Evolutionary conservation across 2,888 invertebrate genomes (phyloP), one percentile per base, ranked within the genome.

Genomic region (Chalcis sispes): DNA sequence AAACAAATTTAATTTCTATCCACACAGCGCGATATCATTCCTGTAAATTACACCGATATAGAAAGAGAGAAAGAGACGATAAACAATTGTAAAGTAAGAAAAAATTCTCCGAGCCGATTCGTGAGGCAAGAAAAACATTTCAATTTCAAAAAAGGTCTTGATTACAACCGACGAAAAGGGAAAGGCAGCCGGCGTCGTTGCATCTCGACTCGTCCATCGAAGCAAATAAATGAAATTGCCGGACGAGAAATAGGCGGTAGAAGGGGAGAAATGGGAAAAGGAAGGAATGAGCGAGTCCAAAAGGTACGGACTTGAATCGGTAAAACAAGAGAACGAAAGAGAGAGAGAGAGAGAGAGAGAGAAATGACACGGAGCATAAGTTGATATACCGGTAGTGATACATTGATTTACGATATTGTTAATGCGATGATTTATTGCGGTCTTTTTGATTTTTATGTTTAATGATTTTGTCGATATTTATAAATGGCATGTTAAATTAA

Each of bases 151-250:
- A n/a, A 61, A 54, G 54, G 29, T 58, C 59, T 75, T 66, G 71
- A 71, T 66, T 75, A 71, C 71, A 52, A 25, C 25, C 75, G 71
- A 65, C 62, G 75, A 65, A 56, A 69, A 56, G 74, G 72, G 54
- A 65, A 54, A 61, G 66, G 54, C 23, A 10, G 50, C 25, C n/a
- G 32, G 2, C 50, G 54, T 3, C 71, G 56, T 18, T 46, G 71
- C 62, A 62, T 40, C 64, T 20, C 46, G 58, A n/a, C n/a, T n/a
- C 50, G 20, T 64, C 36, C 61, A 71, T 64, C 59, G 72, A 66
- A 65, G 65, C 66, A 62, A 65, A 70, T 58, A 77, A 75, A 76
- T 74, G 77, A 79, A 80, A 79, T 61, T 75, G 71, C 61, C 46
- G 59, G 42, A 46, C 48, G 32, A 48, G 46, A n/a, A n/a, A n/a